Evolutionary conservation across 2,888 invertebrate genomes (phyloP), one percentile per base, ranked within the genome.

Genomic region (Arenicola marina): DNA sequence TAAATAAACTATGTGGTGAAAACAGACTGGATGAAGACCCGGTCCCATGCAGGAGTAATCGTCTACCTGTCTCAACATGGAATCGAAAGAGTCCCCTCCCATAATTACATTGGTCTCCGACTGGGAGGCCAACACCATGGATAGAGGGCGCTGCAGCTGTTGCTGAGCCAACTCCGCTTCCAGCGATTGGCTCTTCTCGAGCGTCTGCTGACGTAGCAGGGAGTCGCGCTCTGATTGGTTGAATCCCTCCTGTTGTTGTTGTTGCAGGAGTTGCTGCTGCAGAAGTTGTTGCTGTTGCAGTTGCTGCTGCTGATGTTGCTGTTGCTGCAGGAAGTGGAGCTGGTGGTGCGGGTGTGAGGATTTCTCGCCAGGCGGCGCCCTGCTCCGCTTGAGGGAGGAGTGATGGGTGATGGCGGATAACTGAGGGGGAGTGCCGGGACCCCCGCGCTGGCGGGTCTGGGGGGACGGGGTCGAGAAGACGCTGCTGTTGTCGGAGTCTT

Each of bases 351-450:
- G 29, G 31, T 53, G 31, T 24, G 7, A 29, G 31, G 28, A 15
- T 24, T 48, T 48, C 48, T 48, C 48, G 7, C 15, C 34, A 21
- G 4, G 29, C 76, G 28, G 26, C 73, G 62, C 78, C 74, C 85
- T 85, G 74, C 86, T 86, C 62, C 86, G 76, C 67, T 84, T 83
- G 56, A 86, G 75, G 15, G 86, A 86, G 4, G 85, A 83, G 73
- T 86, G 86, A 69, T 85, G 85, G 24, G 85, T 84, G 73, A 85
- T 85, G 43, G 78, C 66, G 21, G 75, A 73, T 32, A 72, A 58
- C 11, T 51, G 65, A 60, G 53, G 66, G 65, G 65, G 70, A 29
- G 57, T 59, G 63, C 60, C 29, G 64, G 58, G 63, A 11, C 51
- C 38, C 26, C 65, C 54, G 11, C 67, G 61, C 15, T 70, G 67